Evolutionary conservation across 2,113 vertebrate genomes (phyloP).

Genomic region (Blennius ocellaris): DNA sequence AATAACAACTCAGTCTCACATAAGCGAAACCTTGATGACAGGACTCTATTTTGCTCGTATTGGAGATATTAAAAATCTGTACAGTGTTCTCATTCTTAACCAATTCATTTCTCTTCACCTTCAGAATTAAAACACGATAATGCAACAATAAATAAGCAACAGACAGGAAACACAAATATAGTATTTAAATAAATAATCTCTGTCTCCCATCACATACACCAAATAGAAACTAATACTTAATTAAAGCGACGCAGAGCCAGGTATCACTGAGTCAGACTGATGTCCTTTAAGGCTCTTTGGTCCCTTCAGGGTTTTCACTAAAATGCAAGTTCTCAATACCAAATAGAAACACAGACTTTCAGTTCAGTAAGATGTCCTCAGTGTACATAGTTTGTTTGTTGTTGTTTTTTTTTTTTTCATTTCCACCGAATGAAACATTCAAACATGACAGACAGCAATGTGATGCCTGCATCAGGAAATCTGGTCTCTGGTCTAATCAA

Average conservation of each 20-base stretch:
- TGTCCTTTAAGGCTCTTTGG: constrained; percentile 69
- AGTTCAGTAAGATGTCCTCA: constrained; percentile 45
- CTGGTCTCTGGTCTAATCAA: constrained; percentile 40
- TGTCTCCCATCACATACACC: constrained; percentile 29
- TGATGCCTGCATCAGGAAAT: constrained; percentile 38
- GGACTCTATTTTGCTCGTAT: constrained; percentile 33
- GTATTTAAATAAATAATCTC: constrained; percentile 72
- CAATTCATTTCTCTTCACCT: constrained; percentile 33
- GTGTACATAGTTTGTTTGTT: neutral
- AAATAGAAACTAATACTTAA: constrained; percentile 36
- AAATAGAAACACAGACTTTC: constrained; percentile 37
- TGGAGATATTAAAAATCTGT: constrained; percentile 49
- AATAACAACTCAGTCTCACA: constrained; percentile 33
- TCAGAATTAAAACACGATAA: constrained; percentile 60
- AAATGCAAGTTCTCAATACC: constrained; percentile 42
- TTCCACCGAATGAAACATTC: constrained; percentile 38
- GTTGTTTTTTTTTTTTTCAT: neutral
- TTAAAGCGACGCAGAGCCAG: constrained; percentile 55
- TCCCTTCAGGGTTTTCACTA: constrained; percentile 66
- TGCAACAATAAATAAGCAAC: constrained; percentile 71
- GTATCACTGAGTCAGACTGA: constrained; percentile 57
- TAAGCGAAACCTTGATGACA: constrained; percentile 17
- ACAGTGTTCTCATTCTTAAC: constrained; percentile 50
- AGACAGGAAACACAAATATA: constrained; percentile 53
- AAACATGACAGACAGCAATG: constrained; percentile 38